phyloP scores from a whole-genome alignment of 2,113 vertebrate genomes.

The Pimephales promelas region DNA sequence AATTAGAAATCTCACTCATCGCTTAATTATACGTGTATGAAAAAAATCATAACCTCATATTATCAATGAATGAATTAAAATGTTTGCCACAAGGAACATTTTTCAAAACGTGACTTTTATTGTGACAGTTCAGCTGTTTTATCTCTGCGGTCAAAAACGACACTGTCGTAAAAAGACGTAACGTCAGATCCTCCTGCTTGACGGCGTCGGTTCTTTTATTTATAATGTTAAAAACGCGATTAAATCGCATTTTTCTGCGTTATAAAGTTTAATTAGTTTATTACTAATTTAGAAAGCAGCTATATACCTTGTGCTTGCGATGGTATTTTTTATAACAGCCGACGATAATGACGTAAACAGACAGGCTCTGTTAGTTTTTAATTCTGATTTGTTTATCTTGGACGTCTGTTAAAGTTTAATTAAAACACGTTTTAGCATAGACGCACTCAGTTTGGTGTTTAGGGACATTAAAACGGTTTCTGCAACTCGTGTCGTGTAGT shows the following conservation, averaged over 20 bases:
- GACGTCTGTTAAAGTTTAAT: neutral
- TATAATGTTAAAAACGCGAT: conserved; percentile 27
- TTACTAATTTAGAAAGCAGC: neutral
- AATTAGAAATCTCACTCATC: neutral
- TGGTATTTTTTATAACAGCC: neutral
- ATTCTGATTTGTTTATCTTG: neutral
- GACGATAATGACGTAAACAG: conserved; percentile 20
- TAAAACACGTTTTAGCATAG: neutral
- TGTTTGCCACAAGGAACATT: neutral
- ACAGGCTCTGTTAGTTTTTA: neutral
- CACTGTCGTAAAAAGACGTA: conserved; percentile 59
- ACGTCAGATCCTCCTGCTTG: neutral
- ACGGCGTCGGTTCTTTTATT: neutral
- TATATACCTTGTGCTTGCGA: neutral
- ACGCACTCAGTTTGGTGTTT: neutral
- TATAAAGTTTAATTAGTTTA: neutral
- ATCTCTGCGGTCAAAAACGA: neutral
- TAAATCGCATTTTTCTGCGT: neutral
- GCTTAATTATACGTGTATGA: neutral
- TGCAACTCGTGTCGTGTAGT: neutral
- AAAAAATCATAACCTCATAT: neutral
- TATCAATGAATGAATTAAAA: neutral
- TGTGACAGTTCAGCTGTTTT: conserved; percentile 55
- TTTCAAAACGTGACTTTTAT: conserved; percentile 57
- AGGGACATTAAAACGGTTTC: neutral